Evolutionary conservation across 2,113 vertebrate species (phyloP), one percentile per base, ranked within the genome.

Genomic region (Mormyrus iriodes): DNA sequence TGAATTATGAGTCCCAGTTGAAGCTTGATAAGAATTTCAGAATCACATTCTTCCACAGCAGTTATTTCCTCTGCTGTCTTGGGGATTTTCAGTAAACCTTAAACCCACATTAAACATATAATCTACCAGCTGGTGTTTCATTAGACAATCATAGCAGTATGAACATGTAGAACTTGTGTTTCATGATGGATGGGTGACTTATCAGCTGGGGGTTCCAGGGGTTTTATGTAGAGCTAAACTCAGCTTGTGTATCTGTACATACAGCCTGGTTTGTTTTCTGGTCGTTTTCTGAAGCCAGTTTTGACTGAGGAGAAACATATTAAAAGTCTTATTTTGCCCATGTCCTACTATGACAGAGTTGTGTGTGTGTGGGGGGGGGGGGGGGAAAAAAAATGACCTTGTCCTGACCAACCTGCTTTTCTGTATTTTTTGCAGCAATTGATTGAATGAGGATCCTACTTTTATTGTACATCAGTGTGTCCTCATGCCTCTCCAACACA

Each of bases 1-100:
- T 92, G 85, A 92, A 86, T 90, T 86, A 92, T 88, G 73, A 89
- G 65, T 82, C 79, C 89, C 89, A 69, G 85, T 89, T 65, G 73
- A 86, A 85, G 82, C 42, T 49, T 51, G 31, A 79, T 76, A 48
- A 90, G 89, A 55, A 65, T 48, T 48, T 10, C 3, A 39, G 89
- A 69, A 53, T 42, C 44, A 15, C 4, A 53, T 86, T 89, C 35
- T 82, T 88, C 88, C 85, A 31, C 44, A 61, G 46, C 85, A 85
- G 46, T 52, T 27, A 91, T 89, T 82, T 44, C 69, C 61, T 31
- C 69, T 69, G 24, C 85, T 49, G 48, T 69, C 46, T 85, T 88
- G 31, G 27, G n/a, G 51, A 88, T 53, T 61, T 27, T n/a, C 44
- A 85, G 42, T 85, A 27, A n/a, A 48, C 51, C 3, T 86, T 19